Evolutionary conservation across 2,888 invertebrate genomes (phyloP).

Genomic region (Drosophila nr. fundita): DNA sequence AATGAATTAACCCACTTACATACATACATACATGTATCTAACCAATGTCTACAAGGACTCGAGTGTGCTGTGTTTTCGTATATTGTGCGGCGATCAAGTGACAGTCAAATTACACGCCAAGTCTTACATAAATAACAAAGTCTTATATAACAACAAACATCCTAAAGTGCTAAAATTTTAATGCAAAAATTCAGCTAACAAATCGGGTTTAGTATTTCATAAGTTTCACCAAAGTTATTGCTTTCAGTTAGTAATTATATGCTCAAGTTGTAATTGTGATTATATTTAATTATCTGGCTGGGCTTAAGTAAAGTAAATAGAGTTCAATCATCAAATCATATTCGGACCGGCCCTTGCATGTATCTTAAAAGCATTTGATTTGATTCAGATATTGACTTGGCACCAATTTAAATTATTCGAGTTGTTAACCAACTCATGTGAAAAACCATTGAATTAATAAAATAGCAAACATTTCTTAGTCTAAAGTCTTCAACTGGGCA

Average conservation of each 20-base stretch:
- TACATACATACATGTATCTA: neutral
- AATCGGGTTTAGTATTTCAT: neutral
- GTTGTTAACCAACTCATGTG: neutral
- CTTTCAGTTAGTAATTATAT: neutral
- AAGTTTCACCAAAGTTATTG: neutral
- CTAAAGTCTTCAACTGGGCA: neutral
- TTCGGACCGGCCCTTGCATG: conserved; percentile 5
- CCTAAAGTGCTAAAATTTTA: conserved; percentile 2
- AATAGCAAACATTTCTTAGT: neutral
- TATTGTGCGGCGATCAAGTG: conserved; percentile 8
- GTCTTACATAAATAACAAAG: neutral
- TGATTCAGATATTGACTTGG: conserved; percentile 15
- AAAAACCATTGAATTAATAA: neutral
- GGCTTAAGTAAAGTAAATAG: neutral
- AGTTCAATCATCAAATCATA: neutral
- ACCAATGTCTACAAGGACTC: conserved; percentile 20
- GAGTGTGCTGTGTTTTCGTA: conserved; percentile 1
- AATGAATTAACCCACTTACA: conserved; percentile 1
- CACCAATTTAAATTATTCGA: conserved; percentile 7
- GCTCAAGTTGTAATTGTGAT: neutral
- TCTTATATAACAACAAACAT: neutral
- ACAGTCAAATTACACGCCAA: conserved; percentile 2
- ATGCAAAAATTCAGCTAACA: neutral
- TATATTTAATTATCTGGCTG: neutral
- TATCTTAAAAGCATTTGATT: conserved; percentile 3